Conservation (phyloP, 2,113 vertebrate species). For the Engraulis encrasicolus region DNA sequence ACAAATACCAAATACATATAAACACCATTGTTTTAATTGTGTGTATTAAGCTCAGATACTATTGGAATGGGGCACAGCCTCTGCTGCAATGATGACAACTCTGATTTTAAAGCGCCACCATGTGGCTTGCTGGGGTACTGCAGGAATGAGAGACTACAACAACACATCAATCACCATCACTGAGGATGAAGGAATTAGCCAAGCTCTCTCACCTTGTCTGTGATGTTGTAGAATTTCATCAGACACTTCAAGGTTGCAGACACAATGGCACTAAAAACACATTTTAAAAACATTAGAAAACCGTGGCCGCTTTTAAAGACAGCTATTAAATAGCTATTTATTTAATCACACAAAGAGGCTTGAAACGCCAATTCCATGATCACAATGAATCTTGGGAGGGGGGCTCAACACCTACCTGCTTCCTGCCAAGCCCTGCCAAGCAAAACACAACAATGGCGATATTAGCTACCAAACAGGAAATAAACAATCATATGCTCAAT, state of each 20-base stretch:
- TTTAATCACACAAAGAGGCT: too few species aligned
- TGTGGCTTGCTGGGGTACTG: not conserved
- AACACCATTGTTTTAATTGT: not conserved
- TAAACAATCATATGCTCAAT: too few species aligned
- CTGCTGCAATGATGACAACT: not conserved
- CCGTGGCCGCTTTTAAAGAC: too few species aligned
- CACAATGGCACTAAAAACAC: slow-evolving; percentile 75
- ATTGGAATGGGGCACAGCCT: not conserved
- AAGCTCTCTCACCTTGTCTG: slow-evolving; percentile 71
- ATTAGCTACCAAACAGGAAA: too few species aligned
- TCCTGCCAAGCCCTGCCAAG: slow-evolving; percentile 78
- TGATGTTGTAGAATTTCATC: slow-evolving; percentile 83
- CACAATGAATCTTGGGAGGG: not conserved
- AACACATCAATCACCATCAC: not conserved
- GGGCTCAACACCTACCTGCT: slow-evolving; percentile 73
- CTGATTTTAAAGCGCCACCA: not conserved
- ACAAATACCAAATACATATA: too few species aligned
- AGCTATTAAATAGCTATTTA: too few species aligned
- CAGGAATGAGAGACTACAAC: not conserved
- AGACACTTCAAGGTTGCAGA: slow-evolving; percentile 81
- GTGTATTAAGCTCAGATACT: not conserved
- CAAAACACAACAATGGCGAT: too few species aligned
- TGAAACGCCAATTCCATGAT: not conserved
- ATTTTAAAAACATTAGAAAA: not conserved
- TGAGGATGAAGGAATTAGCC: not conserved